These are phyloP conservation scores for Fulica atra DNA, from an alignment of 2,113 vertebrate genomes.

Conservation along the genomic window DNA sequence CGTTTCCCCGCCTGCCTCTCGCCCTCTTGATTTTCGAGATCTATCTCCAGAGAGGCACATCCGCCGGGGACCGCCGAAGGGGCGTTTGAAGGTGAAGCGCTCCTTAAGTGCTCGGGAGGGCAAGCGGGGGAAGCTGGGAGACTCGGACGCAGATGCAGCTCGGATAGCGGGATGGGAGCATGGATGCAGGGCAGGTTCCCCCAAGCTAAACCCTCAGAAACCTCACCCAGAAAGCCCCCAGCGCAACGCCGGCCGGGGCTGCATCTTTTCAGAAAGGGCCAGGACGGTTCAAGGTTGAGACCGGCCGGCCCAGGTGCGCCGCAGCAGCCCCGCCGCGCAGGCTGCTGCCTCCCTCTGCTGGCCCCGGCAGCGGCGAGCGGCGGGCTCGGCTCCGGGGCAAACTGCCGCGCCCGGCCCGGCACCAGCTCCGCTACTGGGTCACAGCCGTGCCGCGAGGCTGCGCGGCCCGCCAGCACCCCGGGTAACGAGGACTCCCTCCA, in stretches of 20 bases:
- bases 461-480: neutral
- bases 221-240: neutral
- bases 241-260: neutral
- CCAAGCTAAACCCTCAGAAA: neutral
- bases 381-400: neutral
- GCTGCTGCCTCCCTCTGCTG: neutral
- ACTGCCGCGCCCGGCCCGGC: neutral
- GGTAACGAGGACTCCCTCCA: neutral
- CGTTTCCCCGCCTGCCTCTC: neutral
- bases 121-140: neutral
- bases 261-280: neutral
- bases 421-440: neutral
- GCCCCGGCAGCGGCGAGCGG: neutral
- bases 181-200: neutral
- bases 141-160: neutral
- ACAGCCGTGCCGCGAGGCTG: neutral
- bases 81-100: conserved; percentile 62
- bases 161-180: neutral
- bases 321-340: neutral
- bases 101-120: neutral
- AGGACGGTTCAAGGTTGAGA: neutral
- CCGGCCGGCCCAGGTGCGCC: neutral
- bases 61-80: neutral
- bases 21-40: neutral
- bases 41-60: neutral